Percentiles rank a stretch among this genome's conserved stretches.
Conservation (phyloP, 2,888 invertebrate species). For the Orthonychiurus folsomi region DNA sequence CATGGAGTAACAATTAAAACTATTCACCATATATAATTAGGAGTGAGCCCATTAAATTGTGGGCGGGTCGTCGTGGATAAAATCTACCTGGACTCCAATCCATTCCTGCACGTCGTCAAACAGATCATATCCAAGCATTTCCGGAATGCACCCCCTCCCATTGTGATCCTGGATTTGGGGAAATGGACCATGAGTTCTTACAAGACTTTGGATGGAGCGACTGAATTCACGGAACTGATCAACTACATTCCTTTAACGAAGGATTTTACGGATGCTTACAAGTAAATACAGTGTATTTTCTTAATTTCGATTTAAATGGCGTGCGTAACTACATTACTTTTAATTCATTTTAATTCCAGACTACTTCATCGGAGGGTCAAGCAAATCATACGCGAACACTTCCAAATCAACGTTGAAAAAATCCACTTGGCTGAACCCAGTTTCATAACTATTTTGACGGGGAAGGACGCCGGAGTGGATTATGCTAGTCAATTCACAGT, state of each 20-base stretch:
- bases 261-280: neutral
- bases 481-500: neutral
- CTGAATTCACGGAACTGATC: neutral
- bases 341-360: constrained; percentile 60
- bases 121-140: neutral
- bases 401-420: neutral
- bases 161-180: neutral
- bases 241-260: neutral
- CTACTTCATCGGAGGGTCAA: constrained; percentile 29
- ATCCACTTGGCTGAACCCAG: neutral
- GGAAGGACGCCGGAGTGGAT: neutral
- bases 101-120: neutral
- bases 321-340: too few relatives aligned
- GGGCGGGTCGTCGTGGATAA: constrained; percentile 70
- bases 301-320: too few relatives aligned
- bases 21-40: too few relatives aligned
- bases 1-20: too few relatives aligned
- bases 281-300: too few relatives aligned
- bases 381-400: neutral
- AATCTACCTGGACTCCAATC: constrained; percentile 52
- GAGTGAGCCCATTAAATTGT: constrained; percentile 59
- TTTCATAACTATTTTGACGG: constrained; percentile 1
- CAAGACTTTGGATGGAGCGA: neutral
- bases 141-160: neutral
- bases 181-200: neutral